Base-by-base conservation (phyloP, 2,888 invertebrate species). In the Lobophora halterata region DNA sequence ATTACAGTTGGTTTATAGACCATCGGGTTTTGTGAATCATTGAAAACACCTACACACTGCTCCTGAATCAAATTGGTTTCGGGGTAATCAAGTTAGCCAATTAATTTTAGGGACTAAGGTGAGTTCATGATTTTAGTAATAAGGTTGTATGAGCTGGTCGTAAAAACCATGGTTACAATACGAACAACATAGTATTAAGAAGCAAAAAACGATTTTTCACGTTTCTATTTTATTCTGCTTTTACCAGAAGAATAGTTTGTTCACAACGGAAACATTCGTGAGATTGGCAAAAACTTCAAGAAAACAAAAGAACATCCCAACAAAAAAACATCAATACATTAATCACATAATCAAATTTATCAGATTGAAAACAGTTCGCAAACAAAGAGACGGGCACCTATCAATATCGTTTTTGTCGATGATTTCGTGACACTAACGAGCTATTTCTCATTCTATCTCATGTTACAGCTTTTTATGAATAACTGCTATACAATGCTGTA, bases 1-100 rank as follows among this genome's bases (percentile, higher is more conserved):
- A 56, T 60, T 48, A 49, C 53, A 41, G 49, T 37, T 45, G 37
- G 12, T 66, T 61, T 65, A 64, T 53, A 38, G 32, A 30, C 42
- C n/a, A n/a, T n/a, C n/a, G n/a, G n/a, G n/a, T n/a, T n/a, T n/a
- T n/a, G n/a, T n/a, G n/a, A n/a, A n/a, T 50, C 46, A 50, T 52
- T 48, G 43, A 52, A 52, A 34, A 37, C 40, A 45, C 31, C 31
- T 41, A 36, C 36, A 28, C 32, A 12, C 11, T 28, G 42, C 42
- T 37, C 32, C 42, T 42, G 42, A 24, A 26, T 20, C 21, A 26
- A 27, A 36, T 36, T 42, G 20, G 36, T 25, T 30, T 21, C 18
- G 10, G 24, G 24, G 17, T 28, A 18, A 7, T 13, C 7, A n/a
- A n/a, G n/a, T n/a, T n/a, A n/a, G n/a, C n/a, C n/a, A n/a, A n/a